These are phyloP conservation scores for Pogonomyrmex californicus DNA, from an alignment of 1,140 invertebrate species.

Conservation along the genomic window DNA sequence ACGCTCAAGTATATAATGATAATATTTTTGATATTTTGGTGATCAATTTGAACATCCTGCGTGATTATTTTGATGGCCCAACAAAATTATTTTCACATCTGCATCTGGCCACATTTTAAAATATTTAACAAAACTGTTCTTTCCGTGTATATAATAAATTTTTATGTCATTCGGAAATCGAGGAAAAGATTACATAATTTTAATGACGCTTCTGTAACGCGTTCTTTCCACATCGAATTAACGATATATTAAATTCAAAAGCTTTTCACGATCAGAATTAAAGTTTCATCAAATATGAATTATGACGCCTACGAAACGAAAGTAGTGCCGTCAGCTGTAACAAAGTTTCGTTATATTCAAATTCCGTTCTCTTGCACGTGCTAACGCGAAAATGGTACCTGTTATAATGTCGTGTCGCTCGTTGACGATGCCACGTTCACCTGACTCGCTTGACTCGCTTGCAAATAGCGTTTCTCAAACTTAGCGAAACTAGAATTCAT, in stretches of 20 bases:
- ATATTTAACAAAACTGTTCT: too few relatives aligned
- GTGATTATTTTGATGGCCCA: too few relatives aligned
- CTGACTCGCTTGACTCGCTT: constrained; percentile 21
- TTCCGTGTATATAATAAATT: too few relatives aligned
- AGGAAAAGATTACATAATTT: neutral
- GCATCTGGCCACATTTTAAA: too few relatives aligned
- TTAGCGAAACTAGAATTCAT: constrained; percentile 14
- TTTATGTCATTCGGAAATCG: too few relatives aligned
- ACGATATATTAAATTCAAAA: neutral
- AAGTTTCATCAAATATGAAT: constrained; percentile 49
- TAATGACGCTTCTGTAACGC: neutral
- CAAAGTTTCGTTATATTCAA: constrained; percentile 18
- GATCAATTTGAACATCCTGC: too few relatives aligned
- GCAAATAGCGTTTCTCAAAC: constrained; percentile 23
- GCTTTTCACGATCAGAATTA: constrained; percentile 37
- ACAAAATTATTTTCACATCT: too few relatives aligned
- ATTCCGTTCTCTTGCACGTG: constrained; percentile 48
- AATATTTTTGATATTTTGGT: too few relatives aligned
- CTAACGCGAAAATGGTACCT: constrained; percentile 73
- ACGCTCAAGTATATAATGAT: too few relatives aligned
- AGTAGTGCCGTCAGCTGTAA: neutral
- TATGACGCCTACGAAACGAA: constrained; percentile 3
- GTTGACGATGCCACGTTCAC: constrained; percentile 72
- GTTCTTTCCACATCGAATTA: neutral
- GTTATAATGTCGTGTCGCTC: constrained; percentile 77